Percentiles rank a stretch among this genome's conserved stretches.
These are phyloP conservation scores for Chaunax sp. DNA, from an alignment of 2,797 vertebrate species.

Conservation along the genomic window DNA sequence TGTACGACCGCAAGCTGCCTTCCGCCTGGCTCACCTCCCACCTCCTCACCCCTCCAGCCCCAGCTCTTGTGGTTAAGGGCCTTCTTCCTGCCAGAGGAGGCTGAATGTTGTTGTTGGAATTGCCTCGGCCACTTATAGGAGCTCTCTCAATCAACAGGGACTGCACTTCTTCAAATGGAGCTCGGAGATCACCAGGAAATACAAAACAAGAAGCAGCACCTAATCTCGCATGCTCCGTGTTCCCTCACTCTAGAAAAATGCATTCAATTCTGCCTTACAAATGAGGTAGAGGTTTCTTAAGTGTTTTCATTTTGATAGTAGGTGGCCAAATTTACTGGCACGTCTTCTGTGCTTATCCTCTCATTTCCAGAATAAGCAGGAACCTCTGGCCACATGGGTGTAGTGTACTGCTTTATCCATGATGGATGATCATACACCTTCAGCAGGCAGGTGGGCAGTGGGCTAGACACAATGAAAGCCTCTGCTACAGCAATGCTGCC, in stretches of 20 bases:
- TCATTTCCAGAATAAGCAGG: slow-evolving; percentile 43
- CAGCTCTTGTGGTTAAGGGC: slow-evolving; percentile 71
- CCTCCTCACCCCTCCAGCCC: slow-evolving; percentile 35
- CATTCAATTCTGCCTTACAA: slow-evolving; percentile 58
- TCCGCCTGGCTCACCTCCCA: slow-evolving; percentile 53
- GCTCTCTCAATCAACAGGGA: slow-evolving; percentile 66
- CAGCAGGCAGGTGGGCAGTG: slow-evolving; percentile 45
- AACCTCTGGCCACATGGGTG: slow-evolving; percentile 35
- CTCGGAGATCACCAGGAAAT: slow-evolving; percentile 45
- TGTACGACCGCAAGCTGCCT: slow-evolving; percentile 68
- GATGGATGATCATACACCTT: slow-evolving; percentile 60
- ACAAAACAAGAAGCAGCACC: slow-evolving; percentile 58
- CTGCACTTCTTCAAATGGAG: slow-evolving; percentile 52
- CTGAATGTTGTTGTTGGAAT: slow-evolving; percentile 74
- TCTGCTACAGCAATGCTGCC: slow-evolving; percentile 25
- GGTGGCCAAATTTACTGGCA: slow-evolving; percentile 44
- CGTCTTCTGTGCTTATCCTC: slow-evolving; percentile 51
- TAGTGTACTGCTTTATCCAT: slow-evolving; percentile 66
- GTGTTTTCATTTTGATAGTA: slow-evolving; percentile 66
- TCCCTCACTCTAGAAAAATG: slow-evolving; percentile 41
- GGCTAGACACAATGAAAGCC: slow-evolving; percentile 43
- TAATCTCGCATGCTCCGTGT: slow-evolving; percentile 41
- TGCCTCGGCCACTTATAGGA: slow-evolving; percentile 69
- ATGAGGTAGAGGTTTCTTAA: slow-evolving; percentile 47
- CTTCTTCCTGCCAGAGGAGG: slow-evolving; percentile 77